These are phyloP conservation scores for Drosophila rubida DNA, from an alignment of 2,888 invertebrate genomes.

Conservation along the genomic window DNA sequence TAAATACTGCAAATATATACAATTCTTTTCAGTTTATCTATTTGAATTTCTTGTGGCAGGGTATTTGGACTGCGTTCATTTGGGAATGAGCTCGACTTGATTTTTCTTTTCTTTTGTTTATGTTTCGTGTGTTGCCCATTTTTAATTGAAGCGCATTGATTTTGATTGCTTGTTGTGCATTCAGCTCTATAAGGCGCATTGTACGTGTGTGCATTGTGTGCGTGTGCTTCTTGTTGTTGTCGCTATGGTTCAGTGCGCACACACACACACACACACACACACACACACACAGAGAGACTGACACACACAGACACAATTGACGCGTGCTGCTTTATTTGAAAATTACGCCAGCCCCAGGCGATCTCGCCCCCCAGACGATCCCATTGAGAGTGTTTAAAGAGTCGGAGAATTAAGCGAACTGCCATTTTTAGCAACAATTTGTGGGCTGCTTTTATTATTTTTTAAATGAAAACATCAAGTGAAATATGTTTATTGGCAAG, in stretches of 20 bases:
- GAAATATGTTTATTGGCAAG: neutral
- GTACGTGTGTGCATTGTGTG: constrained; percentile 34
- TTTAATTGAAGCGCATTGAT: constrained; percentile 74
- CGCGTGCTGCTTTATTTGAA: constrained; percentile 55
- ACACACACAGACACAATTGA: constrained; percentile 28
- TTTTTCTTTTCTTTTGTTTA: constrained; percentile 5
- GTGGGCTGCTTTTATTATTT: neutral
- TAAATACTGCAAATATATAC: too few species aligned
- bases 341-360: constrained; percentile 35
- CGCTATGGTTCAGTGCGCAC: constrained; percentile 46
- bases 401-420: neutral
- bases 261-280: constrained; percentile 16
- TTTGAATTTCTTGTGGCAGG: neutral
- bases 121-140: constrained; percentile 34
- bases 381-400: neutral
- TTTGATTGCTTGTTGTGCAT: constrained; percentile 63
- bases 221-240: constrained; percentile 11
- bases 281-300: neutral
- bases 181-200: constrained; percentile 30
- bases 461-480: neutral
- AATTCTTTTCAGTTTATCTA: too few species aligned
- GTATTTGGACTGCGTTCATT: constrained; percentile 8
- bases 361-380: constrained; percentile 9
- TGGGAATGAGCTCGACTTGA: neutral
- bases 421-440: constrained; percentile 15